Conservation (phyloP, 1,140 invertebrate genomes). For the Goniozus legneri region DNA sequence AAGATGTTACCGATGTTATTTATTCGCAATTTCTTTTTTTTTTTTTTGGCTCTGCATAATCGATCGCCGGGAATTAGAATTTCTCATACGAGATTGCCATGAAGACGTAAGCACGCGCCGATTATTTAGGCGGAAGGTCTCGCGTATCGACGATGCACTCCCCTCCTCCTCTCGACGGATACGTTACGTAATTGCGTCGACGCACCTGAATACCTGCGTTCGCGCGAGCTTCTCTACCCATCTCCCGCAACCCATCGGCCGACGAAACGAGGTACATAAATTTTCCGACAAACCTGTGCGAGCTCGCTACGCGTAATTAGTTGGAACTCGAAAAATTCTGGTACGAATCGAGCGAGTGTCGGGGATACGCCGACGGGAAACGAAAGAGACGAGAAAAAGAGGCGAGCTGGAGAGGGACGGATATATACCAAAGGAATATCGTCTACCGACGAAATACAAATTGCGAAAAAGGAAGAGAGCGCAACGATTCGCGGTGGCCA, state of each 20-base stretch:
- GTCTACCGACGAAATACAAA: conserved; percentile 1
- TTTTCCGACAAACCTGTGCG: conserved; percentile 11
- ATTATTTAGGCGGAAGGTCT: background rate
- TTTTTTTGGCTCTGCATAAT: no score
- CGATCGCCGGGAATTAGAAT: no score
- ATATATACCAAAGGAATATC: no score
- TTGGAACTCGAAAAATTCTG: conserved; percentile 30
- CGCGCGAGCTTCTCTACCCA: no score
- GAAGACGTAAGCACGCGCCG: conserved; percentile 22
- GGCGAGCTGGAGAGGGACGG: conserved; percentile 2
- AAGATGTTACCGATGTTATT: no score
- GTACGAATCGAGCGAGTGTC: conserved; percentile 4
- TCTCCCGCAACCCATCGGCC: no score
- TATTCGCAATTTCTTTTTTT: no score
- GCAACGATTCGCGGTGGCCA: no score
- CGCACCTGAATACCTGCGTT: no score
- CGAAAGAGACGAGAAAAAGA: conserved; percentile 11
- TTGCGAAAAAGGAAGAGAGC: background rate
- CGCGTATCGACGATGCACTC: conserved; percentile 4
- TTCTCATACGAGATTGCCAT: no score
- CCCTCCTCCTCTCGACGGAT: conserved; percentile 21
- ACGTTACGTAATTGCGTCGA: conserved; percentile 33
- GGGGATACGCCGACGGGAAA: conserved; percentile 16
- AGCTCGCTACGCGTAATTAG: conserved; percentile 35
- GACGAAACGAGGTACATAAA: conserved; percentile 8